Evolutionary conservation across 2,113 vertebrate genomes (phyloP).

Genomic region (Pachyramphus minor): DNA sequence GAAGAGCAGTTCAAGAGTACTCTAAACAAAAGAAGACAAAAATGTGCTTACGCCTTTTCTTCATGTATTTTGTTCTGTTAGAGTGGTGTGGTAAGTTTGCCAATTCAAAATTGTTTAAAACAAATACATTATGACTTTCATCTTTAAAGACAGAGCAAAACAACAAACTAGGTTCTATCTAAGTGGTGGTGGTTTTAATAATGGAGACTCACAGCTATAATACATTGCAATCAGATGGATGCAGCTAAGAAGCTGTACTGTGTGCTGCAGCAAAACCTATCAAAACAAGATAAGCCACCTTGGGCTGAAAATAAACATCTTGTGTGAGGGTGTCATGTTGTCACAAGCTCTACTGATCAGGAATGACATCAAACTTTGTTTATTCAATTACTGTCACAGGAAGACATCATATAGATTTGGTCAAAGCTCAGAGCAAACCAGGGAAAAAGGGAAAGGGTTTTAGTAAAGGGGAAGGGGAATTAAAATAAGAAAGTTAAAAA

Average conservation of each 20-base stretch:
- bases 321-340: neutral
- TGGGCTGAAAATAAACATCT: neutral
- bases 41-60: neutral
- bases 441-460: neutral
- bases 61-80: neutral
- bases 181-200: neutral
- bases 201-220: neutral
- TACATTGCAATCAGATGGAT: neutral
- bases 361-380: neutral
- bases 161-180: neutral
- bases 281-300: neutral
- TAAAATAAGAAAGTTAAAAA: neutral
- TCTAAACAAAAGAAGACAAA: neutral
- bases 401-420: neutral
- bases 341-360: neutral
- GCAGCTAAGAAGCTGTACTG: neutral
- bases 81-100: neutral
- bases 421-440: neutral
- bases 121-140: neutral
- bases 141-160: neutral
- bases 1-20: neutral
- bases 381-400: neutral
- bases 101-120: neutral
- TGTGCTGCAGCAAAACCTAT: neutral
- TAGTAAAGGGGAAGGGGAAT: neutral